Evolutionary conservation across 2,888 invertebrate species (phyloP), one percentile per base, ranked within the genome.

Genomic region (Hyppa rectilinea): DNA sequence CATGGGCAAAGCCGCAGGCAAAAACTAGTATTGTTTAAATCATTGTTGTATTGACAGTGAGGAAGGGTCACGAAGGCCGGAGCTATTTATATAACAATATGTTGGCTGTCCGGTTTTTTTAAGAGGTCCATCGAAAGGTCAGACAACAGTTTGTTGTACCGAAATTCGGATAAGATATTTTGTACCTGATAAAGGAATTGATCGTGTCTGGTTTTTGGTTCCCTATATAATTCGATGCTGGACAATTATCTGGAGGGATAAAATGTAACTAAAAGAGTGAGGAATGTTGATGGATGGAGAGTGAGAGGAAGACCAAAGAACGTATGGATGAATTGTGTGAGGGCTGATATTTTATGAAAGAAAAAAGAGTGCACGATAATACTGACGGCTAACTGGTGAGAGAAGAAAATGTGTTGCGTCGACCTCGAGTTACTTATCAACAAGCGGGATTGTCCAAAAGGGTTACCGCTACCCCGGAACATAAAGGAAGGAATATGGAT

Each of bases 61-160:
- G 31, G 53, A 71, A 71, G 55, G 81, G 65, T 72, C 62, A 43
- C 47, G 50, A 40, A 14, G 23, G 26, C 31, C 17, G 12, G 26
- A 26, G 53, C 62, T 65, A 72, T 81, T 63, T 65, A 72, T 66
- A 56, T 65, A 31, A 53, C 36, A 69, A 64, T 61, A 64, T 77
- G 60, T 61, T 52, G 34, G 49, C 14, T 23, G 34, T 12, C 38
- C 36, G 6, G 36, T 43, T 55, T 45, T 45, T 63, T 49, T 47
- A 29, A 53, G 9, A 34, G 10, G 9, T 40, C 26, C 29, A 38
- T 38, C 14, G 36, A 20, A 59, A 62, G 67, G 26, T 55, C 76
- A 55, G 20, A 40, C 14, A 36, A 31, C 47, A 31, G 36, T 75
- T 14, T 40, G 58, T 0, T 53, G 20, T 53, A 43, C 5, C 10